A percentile compares a stretch with the other conserved stretches of the same genome.
phyloP scores from a whole-genome alignment of 2,113 vertebrate species.

The Condylura cristata region DNA sequence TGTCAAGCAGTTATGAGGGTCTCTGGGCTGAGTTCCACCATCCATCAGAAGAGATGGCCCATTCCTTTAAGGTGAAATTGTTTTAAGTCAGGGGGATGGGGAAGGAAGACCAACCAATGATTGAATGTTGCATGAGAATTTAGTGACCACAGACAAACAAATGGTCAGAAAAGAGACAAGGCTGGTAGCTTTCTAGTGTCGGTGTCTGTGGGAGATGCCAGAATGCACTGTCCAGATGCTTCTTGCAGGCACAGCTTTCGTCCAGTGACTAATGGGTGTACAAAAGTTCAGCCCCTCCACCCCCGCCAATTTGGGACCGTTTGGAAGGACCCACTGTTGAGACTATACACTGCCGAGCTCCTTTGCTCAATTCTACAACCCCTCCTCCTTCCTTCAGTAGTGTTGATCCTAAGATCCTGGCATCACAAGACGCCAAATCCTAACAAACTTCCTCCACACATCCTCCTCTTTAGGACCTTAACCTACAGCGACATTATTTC shows the following conservation, averaged over 20 bases:
- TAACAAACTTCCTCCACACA: too few relatives aligned
- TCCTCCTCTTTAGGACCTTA: neutral
- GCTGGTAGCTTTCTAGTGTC: neutral
- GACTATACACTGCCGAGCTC: neutral
- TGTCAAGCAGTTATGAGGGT: neutral
- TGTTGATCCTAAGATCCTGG: neutral
- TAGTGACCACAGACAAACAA: slow-evolving; percentile 32
- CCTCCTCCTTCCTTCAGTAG: too few relatives aligned
- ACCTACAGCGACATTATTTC: neutral
- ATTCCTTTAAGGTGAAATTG: neutral
- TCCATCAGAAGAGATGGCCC: neutral
- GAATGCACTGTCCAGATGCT: neutral
- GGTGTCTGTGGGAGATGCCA: neutral
- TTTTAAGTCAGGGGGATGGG: neutral
- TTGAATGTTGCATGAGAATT: slow-evolving; percentile 32
- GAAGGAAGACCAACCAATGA: neutral
- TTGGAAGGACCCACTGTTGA: neutral
- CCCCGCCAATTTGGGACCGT: neutral
- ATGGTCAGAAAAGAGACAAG: slow-evolving; percentile 3
- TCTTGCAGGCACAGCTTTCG: neutral
- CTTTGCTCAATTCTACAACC: neutral
- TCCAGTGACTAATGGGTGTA: too few relatives aligned
- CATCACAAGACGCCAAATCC: neutral
- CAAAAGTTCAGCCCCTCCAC: neutral
- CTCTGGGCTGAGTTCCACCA: neutral